Percentiles rank a stretch among this genome's conserved stretches.
Evolutionary conservation across 2,113 vertebrate species (phyloP).

Genomic region (Polyodon spathula): DNA sequence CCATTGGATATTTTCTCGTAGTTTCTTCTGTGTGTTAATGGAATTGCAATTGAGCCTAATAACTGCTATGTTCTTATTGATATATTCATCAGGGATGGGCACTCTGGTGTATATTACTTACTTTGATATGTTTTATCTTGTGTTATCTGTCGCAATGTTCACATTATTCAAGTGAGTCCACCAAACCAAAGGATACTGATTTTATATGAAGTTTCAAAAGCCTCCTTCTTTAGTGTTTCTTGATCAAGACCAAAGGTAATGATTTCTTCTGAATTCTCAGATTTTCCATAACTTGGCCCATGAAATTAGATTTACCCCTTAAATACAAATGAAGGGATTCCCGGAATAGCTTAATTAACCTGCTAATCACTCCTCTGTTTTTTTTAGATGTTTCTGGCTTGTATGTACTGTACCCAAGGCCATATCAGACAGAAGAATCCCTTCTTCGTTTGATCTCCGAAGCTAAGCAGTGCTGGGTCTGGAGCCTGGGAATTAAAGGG

Average conservation of each 20-base stretch:
- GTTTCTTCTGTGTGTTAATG: too few species aligned
- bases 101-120: too few species aligned
- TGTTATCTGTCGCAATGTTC: too few species aligned
- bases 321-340: slow-evolving; percentile 3
- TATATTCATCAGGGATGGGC: too few species aligned
- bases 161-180: too few species aligned
- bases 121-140: too few species aligned
- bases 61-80: too few species aligned
- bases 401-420: slow-evolving; percentile 11
- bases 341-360: slow-evolving; percentile 6
- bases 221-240: background rate
- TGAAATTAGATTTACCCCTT: background rate
- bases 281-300: slow-evolving; percentile 1
- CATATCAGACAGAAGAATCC: slow-evolving; percentile 13
- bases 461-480: slow-evolving; percentile 6
- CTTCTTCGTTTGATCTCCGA: slow-evolving; percentile 22
- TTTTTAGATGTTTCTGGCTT: slow-evolving; percentile 7
- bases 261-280: background rate
- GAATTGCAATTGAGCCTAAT: too few species aligned
- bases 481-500: slow-evolving; percentile 17
- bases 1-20: too few species aligned
- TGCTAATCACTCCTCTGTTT: slow-evolving; percentile 16
- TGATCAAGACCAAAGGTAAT: background rate
- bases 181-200: background rate
- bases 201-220: slow-evolving; percentile 2